Percentiles rank a stretch among this genome's conserved stretches.
Evolutionary conservation across 2,113 vertebrate species (phyloP).

Genomic region (Trachemys scripta): DNA sequence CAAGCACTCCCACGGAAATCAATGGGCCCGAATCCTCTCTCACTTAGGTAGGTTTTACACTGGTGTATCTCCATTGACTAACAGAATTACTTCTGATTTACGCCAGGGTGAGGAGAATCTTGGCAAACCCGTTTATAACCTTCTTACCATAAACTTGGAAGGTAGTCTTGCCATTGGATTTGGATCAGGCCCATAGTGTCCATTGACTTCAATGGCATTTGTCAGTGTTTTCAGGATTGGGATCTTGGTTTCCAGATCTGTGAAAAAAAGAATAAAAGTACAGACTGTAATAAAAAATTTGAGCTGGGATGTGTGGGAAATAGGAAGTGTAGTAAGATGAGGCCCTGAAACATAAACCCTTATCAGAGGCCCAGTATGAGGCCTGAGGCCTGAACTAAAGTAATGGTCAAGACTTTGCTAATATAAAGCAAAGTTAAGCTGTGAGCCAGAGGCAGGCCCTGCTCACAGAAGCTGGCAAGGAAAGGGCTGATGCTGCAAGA

Average conservation of each 20-base stretch:
- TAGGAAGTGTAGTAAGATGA: neutral
- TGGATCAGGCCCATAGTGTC: neutral
- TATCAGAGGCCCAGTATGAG: too few relatives aligned
- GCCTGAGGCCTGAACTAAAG: too few relatives aligned
- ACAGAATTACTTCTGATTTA: neutral
- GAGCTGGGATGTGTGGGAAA: neutral
- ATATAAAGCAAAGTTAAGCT: too few relatives aligned
- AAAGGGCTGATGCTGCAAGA: too few relatives aligned
- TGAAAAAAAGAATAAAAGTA: constrained; percentile 16
- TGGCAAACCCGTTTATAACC: neutral
- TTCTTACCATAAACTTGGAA: neutral
- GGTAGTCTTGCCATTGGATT: neutral
- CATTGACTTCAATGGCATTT: neutral
- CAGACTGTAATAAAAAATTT: neutral
- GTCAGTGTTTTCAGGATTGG: constrained; percentile 12
- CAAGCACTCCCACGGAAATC: neutral
- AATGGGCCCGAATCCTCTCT: neutral
- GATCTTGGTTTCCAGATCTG: constrained; percentile 6
- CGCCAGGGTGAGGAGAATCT: neutral
- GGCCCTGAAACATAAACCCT: too few relatives aligned
- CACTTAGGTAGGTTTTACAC: too few relatives aligned
- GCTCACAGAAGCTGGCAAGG: too few relatives aligned
- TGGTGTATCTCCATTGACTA: too few relatives aligned
- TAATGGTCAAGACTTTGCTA: too few relatives aligned
- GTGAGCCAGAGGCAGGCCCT: too few relatives aligned